Base-by-base conservation (phyloP, 2,113 vertebrate genomes). In the Hemicordylus capensis region DNA sequence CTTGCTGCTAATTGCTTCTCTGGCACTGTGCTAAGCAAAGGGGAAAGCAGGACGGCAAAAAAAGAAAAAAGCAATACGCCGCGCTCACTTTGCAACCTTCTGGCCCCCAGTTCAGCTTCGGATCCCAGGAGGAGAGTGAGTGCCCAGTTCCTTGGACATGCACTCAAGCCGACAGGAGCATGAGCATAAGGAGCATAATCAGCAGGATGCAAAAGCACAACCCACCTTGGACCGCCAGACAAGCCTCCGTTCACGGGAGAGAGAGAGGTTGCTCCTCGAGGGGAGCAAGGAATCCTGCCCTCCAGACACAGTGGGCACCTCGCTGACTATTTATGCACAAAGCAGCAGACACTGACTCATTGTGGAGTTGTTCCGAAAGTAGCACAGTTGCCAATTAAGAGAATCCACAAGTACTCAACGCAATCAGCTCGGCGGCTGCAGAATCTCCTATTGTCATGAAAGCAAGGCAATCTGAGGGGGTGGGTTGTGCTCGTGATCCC, bases 391-490 rank as follows among this genome's bases (percentile, higher is more conserved):
- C 80, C 90, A 89, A 93, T 66, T 58, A 89, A 90, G 48, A 54
- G 76, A 91, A 87, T 17, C 89, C 88, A 83, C 76, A 90, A 90
- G 66, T 58, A 51, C 85, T 83, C 81, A 46, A 39, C 3, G 54
- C 85, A 87, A n/a, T 90, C 93, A 87, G 93, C 88, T 91, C n/a
- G n/a, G n/a, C n/a, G n/a, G 87, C 89, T 92, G 63, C 1, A 86
- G 74, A 88, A 86, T 87, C 73, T 90, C 72, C 66, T 86, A 59
- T 0, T 77, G 85, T 80, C 90, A 89, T 69, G 1, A 88, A 15
- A 0, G 24, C 0, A 92, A 81, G 77, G 81, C 83, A 89, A 93
- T 81, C 75, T 70, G 76, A 69, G 4, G 56, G 72, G 6, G 42
- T 44, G 82, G 70, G 28, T 85, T 76, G 84, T 90, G 58, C 39